These are phyloP conservation scores for Chiloscyllium plagiosum DNA, from an alignment of 2,113 vertebrate species.

Conservation along the genomic window DNA sequence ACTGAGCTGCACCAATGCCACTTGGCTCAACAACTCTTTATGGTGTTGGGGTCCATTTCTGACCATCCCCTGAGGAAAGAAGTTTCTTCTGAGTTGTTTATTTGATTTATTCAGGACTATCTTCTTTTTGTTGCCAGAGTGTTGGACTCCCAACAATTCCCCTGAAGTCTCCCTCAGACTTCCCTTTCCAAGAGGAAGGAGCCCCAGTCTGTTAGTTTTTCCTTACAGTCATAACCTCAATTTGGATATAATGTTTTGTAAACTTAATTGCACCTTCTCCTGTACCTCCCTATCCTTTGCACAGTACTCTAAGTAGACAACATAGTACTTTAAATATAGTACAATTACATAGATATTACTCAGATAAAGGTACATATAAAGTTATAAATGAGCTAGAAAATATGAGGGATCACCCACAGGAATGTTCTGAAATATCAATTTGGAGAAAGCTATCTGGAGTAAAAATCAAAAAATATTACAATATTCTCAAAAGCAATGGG, in stretches of 20 bases:
- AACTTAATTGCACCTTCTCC: neutral
- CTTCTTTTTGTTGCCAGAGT: neutral
- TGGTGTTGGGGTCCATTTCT: neutral
- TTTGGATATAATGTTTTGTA: neutral
- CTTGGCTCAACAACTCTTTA: neutral
- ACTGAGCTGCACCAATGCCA: neutral
- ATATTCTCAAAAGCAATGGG: neutral
- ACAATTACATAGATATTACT: neutral
- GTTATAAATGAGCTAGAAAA: neutral
- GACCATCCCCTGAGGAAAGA: neutral
- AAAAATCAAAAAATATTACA: neutral
- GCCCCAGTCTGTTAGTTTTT: neutral
- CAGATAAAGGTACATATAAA: neutral
- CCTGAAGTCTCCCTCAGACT: no score
- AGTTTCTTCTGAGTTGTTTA: neutral
- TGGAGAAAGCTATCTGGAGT: neutral
- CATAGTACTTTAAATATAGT: neutral
- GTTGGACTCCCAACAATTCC: neutral
- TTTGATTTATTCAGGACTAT: neutral
- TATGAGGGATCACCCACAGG: neutral
- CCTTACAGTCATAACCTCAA: neutral
- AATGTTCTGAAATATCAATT: neutral
- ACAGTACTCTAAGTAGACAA: neutral
- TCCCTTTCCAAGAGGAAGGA: neutral
- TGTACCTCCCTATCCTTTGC: neutral